Evolutionary conservation across 1,140 invertebrate species (phyloP).

Genomic region (Drosophila pallidifrons): DNA sequence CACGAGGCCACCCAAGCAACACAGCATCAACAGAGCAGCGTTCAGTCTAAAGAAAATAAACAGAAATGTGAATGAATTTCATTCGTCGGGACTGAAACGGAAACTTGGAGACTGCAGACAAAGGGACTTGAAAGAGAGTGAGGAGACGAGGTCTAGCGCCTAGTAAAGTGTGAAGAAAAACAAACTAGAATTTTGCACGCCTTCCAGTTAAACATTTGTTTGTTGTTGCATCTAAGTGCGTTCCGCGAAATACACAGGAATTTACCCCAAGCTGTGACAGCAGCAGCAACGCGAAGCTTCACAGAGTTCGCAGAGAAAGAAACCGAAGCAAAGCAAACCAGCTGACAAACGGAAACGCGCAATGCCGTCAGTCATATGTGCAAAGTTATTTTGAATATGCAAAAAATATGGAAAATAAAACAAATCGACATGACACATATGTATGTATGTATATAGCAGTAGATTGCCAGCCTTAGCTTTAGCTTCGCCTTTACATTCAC

Average conservation of each 20-base stretch:
- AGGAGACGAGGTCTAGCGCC: slow-evolving; percentile 50
- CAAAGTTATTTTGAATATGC: slow-evolving; percentile 81
- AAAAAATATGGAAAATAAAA: slow-evolving; percentile 65
- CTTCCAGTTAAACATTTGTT: slow-evolving; percentile 77
- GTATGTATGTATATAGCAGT: background rate
- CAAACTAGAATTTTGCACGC: slow-evolving; percentile 66
- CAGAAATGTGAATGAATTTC: slow-evolving; percentile 68
- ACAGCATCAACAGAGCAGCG: slow-evolving; percentile 33
- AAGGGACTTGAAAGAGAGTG: background rate
- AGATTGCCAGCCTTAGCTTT: too few relatives aligned
- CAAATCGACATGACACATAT: slow-evolving; percentile 30
- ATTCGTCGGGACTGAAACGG: slow-evolving; percentile 38
- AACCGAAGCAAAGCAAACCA: slow-evolving; percentile 34
- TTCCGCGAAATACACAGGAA: slow-evolving; percentile 69
- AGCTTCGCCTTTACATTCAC: background rate
- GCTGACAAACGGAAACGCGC: slow-evolving; percentile 78
- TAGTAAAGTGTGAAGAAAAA: slow-evolving; percentile 66
- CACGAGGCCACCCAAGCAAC: slow-evolving; percentile 71
- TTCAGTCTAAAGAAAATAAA: slow-evolving; percentile 66
- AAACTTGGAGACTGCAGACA: background rate
- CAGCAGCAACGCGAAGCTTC: slow-evolving; percentile 9
- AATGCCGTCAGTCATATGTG: slow-evolving; percentile 74
- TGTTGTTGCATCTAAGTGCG: slow-evolving; percentile 68
- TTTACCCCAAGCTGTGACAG: slow-evolving; percentile 76
- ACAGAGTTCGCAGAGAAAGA: slow-evolving; percentile 6